phyloP scores from a whole-genome alignment of 2,797 vertebrate genomes.

The Nyctalus aviator region DNA sequence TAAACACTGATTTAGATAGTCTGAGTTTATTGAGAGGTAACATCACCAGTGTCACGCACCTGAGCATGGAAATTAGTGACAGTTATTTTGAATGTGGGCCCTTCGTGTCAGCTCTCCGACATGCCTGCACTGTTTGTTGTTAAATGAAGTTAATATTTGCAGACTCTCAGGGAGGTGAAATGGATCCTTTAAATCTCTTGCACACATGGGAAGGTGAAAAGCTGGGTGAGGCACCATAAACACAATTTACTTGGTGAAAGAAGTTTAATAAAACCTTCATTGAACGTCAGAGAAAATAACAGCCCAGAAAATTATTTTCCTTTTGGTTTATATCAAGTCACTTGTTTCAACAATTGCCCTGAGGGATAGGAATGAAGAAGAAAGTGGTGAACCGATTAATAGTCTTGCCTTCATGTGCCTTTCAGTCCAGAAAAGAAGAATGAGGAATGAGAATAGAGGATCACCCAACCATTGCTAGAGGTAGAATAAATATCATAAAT shows the following conservation, averaged over 20 bases:
- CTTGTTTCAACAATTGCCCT: conserved; percentile 38
- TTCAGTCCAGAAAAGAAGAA: conserved; percentile 54
- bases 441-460: conserved; percentile 6
- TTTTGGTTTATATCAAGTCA: background rate
- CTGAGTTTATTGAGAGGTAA: conserved; percentile 26
- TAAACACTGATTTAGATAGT: conserved; percentile 6
- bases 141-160: conserved; percentile 69
- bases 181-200: conserved; percentile 59
- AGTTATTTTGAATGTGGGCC: conserved; percentile 17
- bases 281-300: conserved; percentile 59
- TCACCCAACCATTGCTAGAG: background rate
- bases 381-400: background rate
- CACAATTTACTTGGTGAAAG: conserved; percentile 57
- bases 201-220: background rate
- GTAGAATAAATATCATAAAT: background rate
- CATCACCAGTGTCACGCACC: background rate
- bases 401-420: background rate
- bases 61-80: background rate
- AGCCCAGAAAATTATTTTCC: background rate
- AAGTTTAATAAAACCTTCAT: conserved; percentile 64
- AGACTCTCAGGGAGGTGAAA: conserved; percentile 5
- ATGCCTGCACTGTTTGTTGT: conserved; percentile 10
- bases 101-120: conserved; percentile 24
- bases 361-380: conserved; percentile 10
- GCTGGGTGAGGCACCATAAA: conserved; percentile 13